A percentile compares a stretch with the other conserved stretches of the same genome.
These are phyloP conservation scores for Limnephilus rhombicus DNA, from an alignment of 2,888 invertebrate species.

Conservation along the genomic window DNA sequence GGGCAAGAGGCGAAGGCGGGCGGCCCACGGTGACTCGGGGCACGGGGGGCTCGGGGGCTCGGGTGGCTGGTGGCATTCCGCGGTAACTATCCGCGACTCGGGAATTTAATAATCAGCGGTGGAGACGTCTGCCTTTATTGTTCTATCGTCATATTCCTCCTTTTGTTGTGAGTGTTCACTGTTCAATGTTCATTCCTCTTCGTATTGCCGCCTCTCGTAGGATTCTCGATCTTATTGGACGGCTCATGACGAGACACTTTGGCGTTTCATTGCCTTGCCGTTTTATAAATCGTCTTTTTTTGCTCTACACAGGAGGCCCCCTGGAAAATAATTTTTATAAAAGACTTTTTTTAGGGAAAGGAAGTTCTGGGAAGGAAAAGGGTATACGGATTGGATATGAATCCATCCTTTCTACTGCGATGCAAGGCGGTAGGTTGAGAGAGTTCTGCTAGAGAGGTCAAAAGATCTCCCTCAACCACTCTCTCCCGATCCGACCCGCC, in stretches of 20 bases:
- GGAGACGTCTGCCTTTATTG: constrained; percentile 61
- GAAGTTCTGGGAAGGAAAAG: too few species aligned
- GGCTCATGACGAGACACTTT: background rate
- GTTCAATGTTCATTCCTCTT: background rate
- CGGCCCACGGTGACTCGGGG: background rate
- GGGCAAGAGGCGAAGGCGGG: constrained; percentile 16
- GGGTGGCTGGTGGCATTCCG: constrained; percentile 20
- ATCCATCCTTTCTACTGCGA: too few species aligned
- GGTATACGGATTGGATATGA: too few species aligned
- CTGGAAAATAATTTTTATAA: too few species aligned
- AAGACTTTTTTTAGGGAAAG: too few species aligned
- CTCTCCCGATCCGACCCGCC: too few species aligned
- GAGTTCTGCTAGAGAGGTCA: too few species aligned
- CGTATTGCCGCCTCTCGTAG: background rate
- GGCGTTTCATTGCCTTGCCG: background rate
- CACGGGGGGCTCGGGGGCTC: background rate
- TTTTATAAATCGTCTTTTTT: background rate
- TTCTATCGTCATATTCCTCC: constrained; percentile 52
- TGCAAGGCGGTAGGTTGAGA: too few species aligned
- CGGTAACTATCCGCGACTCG: constrained; percentile 45
- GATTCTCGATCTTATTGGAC: background rate
- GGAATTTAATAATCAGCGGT: constrained; percentile 66
- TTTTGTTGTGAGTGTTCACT: constrained; percentile 20
- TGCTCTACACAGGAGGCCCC: too few species aligned
- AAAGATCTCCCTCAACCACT: too few species aligned